These are phyloP conservation scores for Drosophila anomelani DNA, from an alignment of 2,888 invertebrate species.

Conservation along the genomic window DNA sequence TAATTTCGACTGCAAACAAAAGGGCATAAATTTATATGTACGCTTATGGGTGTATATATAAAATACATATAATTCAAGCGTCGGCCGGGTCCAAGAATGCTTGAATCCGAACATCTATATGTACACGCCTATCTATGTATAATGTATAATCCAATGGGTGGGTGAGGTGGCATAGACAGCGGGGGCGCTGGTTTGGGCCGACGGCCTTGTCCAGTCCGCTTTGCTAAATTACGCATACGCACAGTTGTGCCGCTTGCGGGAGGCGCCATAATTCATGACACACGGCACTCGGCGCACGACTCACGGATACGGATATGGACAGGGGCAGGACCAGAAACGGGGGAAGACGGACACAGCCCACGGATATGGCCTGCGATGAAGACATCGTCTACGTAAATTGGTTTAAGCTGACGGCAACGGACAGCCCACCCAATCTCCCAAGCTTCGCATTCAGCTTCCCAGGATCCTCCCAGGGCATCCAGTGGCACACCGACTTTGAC, in stretches of 20 bases:
- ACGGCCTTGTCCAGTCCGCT: conserved; percentile 36
- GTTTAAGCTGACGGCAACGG: conserved; percentile 75
- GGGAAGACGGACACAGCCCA: conserved; percentile 7
- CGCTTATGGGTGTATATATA: conserved; percentile 35
- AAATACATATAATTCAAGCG: conserved; percentile 5
- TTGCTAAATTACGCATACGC: conserved; percentile 75
- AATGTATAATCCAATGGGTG: conserved; percentile 44
- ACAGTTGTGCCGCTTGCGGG: conserved; percentile 64
- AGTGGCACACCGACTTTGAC: conserved; percentile 57
- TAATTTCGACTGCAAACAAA: conserved; percentile 80
- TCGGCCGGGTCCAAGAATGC: conserved; percentile 9
- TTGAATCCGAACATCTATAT: conserved; percentile 28
- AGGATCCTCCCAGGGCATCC: conserved; percentile 13
- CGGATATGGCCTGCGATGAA: conserved; percentile 65
- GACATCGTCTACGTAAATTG: conserved; percentile 80
- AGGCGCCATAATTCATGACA: conserved; percentile 75
- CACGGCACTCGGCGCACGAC: conserved; percentile 64
- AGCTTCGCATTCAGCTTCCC: conserved; percentile 7
- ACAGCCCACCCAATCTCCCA: conserved; percentile 31
- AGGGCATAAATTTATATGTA: conserved; percentile 80
- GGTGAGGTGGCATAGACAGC: conserved; percentile 36
- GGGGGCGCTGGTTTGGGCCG: conserved; percentile 2
- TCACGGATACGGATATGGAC: conserved; percentile 28
- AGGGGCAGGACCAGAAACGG: neutral
- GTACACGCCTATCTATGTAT: conserved; percentile 31